phyloP scores from a whole-genome alignment of 2,797 vertebrate genomes.

The Sebastes diploproa region DNA sequence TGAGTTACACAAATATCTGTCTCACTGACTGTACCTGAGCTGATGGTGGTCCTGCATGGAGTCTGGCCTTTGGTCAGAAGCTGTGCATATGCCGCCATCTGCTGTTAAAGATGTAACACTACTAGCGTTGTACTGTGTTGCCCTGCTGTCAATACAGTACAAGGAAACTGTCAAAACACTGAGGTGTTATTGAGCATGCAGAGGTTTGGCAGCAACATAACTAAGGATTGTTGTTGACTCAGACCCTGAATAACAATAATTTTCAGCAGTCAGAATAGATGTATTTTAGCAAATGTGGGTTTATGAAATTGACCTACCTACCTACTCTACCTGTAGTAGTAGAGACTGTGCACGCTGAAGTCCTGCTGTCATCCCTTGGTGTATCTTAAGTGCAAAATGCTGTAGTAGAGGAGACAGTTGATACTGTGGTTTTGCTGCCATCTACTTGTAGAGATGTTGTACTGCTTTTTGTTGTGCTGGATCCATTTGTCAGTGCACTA shows the following conservation, averaged over 20 bases:
- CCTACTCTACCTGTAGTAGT: no score
- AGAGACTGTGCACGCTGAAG: not conserved
- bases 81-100: conserved; percentile 25
- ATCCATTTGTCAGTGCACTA: not conserved
- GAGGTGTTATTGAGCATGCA: not conserved
- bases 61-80: not conserved
- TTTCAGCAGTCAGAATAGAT: not conserved
- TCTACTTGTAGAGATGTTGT: not conserved
- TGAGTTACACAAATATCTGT: not conserved
- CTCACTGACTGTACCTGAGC: not conserved
- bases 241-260: not conserved
- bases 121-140: not conserved
- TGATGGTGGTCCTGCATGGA: not conserved
- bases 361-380: not conserved
- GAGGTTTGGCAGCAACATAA: not conserved
- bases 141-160: not conserved
- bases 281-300: not conserved
- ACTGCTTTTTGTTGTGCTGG: not conserved
- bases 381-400: not conserved
- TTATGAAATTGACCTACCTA: not conserved
- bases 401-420: no score
- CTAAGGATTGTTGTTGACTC: not conserved
- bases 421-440: conserved; percentile 1
- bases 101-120: not conserved
- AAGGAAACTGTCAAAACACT: not conserved